Evolutionary conservation across 1,140 invertebrate species (phyloP).

Genomic region (Micrasema longulum): DNA sequence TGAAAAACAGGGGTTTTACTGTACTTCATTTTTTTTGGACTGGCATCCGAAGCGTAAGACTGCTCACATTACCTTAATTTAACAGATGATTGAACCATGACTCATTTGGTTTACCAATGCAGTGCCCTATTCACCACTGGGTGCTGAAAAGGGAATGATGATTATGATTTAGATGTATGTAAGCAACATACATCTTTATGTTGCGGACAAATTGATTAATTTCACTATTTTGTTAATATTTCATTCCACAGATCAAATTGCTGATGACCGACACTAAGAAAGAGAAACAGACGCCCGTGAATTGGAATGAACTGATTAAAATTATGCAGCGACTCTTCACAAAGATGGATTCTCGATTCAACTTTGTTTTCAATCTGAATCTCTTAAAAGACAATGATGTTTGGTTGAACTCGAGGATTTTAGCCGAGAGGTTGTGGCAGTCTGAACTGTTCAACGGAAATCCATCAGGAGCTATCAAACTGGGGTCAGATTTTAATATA

Average conservation of each 20-base stretch:
- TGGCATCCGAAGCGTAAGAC: no score
- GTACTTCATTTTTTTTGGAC: no score
- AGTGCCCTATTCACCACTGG: no score
- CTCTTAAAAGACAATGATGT: slow-evolving; percentile 16
- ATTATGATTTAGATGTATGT: no score
- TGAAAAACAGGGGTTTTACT: no score
- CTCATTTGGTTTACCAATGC: no score
- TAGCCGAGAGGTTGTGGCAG: slow-evolving; percentile 34
- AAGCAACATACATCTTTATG: no score
- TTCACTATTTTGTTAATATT: slow-evolving; percentile 4
- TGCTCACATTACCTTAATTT: no score
- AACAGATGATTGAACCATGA: no score
- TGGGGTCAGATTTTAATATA: slow-evolving; percentile 32
- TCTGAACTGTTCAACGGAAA: slow-evolving; percentile 20
- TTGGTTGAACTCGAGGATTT: slow-evolving; percentile 27
- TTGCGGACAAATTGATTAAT: no score
- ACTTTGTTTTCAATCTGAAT: slow-evolving; percentile 36
- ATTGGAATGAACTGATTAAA: slow-evolving; percentile 62
- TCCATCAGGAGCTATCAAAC: slow-evolving; percentile 12
- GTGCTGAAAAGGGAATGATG: no score
- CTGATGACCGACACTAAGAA: slow-evolving; percentile 3
- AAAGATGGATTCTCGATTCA: slow-evolving; percentile 53
- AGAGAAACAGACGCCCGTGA: slow-evolving; percentile 50
- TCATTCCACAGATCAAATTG: slow-evolving; percentile 19
- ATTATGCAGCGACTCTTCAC: slow-evolving; percentile 59